These are phyloP conservation scores for Scaptodrosophila lebanonensis DNA, from an alignment of 1,140 invertebrate genomes.

Conservation along the genomic window DNA sequence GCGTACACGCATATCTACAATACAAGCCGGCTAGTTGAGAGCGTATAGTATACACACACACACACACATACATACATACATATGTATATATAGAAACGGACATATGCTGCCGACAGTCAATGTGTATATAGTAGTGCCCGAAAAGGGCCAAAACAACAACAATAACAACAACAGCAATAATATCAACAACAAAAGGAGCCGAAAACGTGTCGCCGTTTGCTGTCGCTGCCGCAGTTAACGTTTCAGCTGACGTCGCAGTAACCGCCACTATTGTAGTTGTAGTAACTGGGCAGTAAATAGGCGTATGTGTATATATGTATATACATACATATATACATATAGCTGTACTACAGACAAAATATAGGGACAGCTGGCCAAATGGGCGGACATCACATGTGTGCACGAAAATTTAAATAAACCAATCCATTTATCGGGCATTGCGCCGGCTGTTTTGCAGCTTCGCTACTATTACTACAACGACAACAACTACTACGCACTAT, in stretches of 20 bases:
- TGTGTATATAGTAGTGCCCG: too few species aligned
- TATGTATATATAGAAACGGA: too few species aligned
- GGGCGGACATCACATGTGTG: background rate
- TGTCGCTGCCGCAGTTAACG: constrained; percentile 40
- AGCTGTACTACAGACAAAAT: too few species aligned
- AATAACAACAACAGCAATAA: too few species aligned
- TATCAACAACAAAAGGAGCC: too few species aligned
- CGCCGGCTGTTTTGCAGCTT: constrained; percentile 45
- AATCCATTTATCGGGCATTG: constrained; percentile 50
- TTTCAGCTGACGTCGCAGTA: background rate
- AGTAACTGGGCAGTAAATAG: constrained; percentile 33
- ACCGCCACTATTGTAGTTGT: constrained; percentile 20
- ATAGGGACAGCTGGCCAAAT: background rate
- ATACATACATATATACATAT: background rate
- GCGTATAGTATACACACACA: too few species aligned
- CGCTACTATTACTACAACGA: constrained; percentile 21
- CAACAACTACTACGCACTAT: constrained; percentile 48
- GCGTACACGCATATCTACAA: too few species aligned
- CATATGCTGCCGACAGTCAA: too few species aligned
- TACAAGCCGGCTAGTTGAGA: too few species aligned
- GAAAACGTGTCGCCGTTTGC: too few species aligned
- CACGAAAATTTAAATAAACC: constrained; percentile 70
- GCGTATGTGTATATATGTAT: constrained; percentile 22
- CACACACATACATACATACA: too few species aligned
- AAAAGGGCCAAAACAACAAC: too few species aligned